phyloP scores from a whole-genome alignment of 1,140 invertebrate genomes.

The Atopsyche davidsoni region DNA sequence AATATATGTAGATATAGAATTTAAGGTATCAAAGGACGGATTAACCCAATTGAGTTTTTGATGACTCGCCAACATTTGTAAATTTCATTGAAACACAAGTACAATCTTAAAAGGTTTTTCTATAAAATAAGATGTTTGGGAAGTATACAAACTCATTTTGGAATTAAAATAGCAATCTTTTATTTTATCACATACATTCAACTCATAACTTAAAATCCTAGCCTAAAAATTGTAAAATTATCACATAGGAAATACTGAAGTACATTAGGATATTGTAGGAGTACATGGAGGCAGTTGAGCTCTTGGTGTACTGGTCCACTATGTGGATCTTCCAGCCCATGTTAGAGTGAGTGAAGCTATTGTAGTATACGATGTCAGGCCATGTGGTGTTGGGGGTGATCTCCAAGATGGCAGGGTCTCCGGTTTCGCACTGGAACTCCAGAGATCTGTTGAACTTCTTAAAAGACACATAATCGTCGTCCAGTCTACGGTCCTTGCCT shows the following conservation, averaged over 20 bases:
- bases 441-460: slow-evolving; percentile 77
- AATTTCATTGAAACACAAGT: too few relatives aligned
- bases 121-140: too few relatives aligned
- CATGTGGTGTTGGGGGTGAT: slow-evolving; percentile 85
- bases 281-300: background rate
- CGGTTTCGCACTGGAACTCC: slow-evolving; percentile 59
- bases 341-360: slow-evolving; percentile 84
- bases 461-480: slow-evolving; percentile 72
- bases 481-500: slow-evolving; percentile 64
- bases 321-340: slow-evolving; percentile 90
- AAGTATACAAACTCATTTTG: too few relatives aligned
- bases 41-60: too few relatives aligned
- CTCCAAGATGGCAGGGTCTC: slow-evolving; percentile 64
- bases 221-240: slow-evolving; percentile 14
- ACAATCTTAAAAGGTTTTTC: too few relatives aligned
- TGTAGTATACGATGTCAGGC: slow-evolving; percentile 91
- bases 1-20: too few relatives aligned
- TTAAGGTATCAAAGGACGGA: too few relatives aligned
- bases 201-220: background rate
- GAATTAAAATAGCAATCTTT: slow-evolving; percentile 9
- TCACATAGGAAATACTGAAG: slow-evolving; percentile 13
- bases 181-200: slow-evolving; percentile 5
- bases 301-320: slow-evolving; percentile 60
- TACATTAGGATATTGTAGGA: slow-evolving; percentile 1
- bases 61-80: too few relatives aligned